These are phyloP conservation scores for Dioctria linearis DNA, from an alignment of 2,888 invertebrate genomes.

Conservation along the genomic window DNA sequence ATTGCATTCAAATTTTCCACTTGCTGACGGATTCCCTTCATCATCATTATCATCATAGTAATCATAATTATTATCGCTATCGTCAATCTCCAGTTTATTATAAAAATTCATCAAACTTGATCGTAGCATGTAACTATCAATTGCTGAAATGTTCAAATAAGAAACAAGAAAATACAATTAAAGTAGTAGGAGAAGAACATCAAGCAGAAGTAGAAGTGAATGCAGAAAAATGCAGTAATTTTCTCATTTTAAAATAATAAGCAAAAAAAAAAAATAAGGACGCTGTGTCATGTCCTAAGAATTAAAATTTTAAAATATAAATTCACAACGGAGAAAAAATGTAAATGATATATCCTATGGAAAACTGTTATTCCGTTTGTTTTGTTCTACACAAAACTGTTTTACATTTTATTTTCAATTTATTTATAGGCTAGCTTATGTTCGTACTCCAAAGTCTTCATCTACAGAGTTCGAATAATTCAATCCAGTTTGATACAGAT, in stretches of 20 bases:
- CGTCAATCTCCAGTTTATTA: slow-evolving; percentile 1
- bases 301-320: neutral
- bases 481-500: too few relatives aligned
- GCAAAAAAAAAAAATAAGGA: too few relatives aligned
- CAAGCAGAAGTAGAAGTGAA: neutral
- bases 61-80: neutral
- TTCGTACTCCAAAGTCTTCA: too few relatives aligned
- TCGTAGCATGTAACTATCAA: slow-evolving; percentile 26
- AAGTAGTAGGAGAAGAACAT: neutral
- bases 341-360: too few relatives aligned
- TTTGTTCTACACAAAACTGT: too few relatives aligned
- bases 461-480: too few relatives aligned
- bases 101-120: slow-evolving; percentile 6
- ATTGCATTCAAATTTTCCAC: slow-evolving; percentile 7
- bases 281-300: too few relatives aligned
- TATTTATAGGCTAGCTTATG: too few relatives aligned
- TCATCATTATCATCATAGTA: slow-evolving; percentile 21
- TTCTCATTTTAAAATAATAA: too few relatives aligned
- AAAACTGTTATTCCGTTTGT: too few relatives aligned
- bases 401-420: too few relatives aligned
- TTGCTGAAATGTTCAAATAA: slow-evolving; percentile 29
- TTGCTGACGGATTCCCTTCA: neutral
- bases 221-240: too few relatives aligned
- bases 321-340: neutral
- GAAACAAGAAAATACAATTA: slow-evolving; percentile 21